Base-by-base conservation (phyloP, 2,797 vertebrate genomes). In the Siniperca undulata region DNA sequence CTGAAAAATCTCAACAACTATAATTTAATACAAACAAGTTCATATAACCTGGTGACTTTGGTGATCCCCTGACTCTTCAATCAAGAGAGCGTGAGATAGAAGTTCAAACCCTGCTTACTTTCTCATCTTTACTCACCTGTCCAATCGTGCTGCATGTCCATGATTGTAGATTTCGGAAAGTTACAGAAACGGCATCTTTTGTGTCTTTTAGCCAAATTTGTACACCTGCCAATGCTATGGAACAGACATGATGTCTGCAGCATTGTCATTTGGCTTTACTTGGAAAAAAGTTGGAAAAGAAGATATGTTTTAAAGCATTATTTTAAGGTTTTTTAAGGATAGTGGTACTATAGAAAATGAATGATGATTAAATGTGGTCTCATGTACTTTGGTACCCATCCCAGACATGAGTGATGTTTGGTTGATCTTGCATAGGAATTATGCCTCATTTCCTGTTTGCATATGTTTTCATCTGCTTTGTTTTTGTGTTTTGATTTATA, bases 401-500 rank as follows among this genome's bases (percentile, higher is more conserved):
- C 22, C 74, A 58, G 22, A 64, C 50, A 66, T 66, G 22, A 64
- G 34, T 64, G 70, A 66, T 77, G 59, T 70, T 70, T 62, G 9
- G 56, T 59, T 64, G 16, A 46, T 52, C 64, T 38, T 34, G 7
- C 62, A 19, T 50, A 42, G 52, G 58, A 81, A 64, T 69, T 73
- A 60, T n/a, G 80, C 34, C 56, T 69, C 24, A 66, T 69, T 78
- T 88, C 65, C 36, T 68, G 61, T 73, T 80, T 70, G 22, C 22
- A 34, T 8, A 34, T 56, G 24, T 83, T 80, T 78, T 53, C 14
- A 50, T 53, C 42, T n/a, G 16, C 12, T 70, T 50, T 78, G 74
- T 75, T 70, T 80, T 77, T 67, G 9, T 42, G 68, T 87, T 77
- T 70, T 65, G 19, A 67, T 79, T 65, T 64, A 65, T 44, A 8